phyloP scores from a whole-genome alignment of 1,140 invertebrate species.

The Pentalonia nigronervosa region DNA sequence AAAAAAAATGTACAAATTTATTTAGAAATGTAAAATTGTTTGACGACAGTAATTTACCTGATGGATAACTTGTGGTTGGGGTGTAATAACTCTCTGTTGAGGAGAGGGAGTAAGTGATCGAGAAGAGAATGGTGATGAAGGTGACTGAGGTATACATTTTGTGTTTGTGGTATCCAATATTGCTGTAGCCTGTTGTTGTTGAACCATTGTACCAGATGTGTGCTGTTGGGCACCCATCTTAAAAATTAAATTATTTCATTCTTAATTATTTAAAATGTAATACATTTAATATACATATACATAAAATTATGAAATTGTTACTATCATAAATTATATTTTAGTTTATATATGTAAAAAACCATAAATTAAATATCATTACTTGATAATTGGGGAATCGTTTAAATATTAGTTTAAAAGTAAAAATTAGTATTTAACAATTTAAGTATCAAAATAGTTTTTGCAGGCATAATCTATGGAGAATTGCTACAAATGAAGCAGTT shows the following conservation, averaged over 20 bases:
- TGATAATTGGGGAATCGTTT: not conserved
- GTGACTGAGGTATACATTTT: constrained; percentile 59
- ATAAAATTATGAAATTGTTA: not conserved
- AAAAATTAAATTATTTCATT: not conserved
- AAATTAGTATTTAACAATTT: not conserved
- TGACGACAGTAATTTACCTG: constrained; percentile 58
- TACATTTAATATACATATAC: not conserved
- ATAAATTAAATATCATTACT: not conserved
- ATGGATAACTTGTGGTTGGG: constrained; percentile 61
- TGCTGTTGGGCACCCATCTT: constrained; percentile 55
- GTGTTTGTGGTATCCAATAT: constrained; percentile 54
- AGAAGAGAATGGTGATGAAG: constrained; percentile 62
- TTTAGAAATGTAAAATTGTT: not conserved
- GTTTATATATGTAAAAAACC: not conserved
- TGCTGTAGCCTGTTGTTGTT: constrained; percentile 57
- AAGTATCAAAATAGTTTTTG: not conserved
- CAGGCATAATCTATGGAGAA: not conserved
- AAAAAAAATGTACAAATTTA: constrained; percentile 26
- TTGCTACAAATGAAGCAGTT: not conserved
- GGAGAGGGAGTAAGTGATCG: constrained; percentile 62
- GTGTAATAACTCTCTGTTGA: constrained; percentile 61
- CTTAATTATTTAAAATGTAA: not conserved
- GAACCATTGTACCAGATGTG: constrained; percentile 48
- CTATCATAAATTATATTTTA: not conserved
- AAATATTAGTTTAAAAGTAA: not conserved